Base-by-base conservation (phyloP, 2,797 vertebrate species). In the Darevskia mixta region DNA sequence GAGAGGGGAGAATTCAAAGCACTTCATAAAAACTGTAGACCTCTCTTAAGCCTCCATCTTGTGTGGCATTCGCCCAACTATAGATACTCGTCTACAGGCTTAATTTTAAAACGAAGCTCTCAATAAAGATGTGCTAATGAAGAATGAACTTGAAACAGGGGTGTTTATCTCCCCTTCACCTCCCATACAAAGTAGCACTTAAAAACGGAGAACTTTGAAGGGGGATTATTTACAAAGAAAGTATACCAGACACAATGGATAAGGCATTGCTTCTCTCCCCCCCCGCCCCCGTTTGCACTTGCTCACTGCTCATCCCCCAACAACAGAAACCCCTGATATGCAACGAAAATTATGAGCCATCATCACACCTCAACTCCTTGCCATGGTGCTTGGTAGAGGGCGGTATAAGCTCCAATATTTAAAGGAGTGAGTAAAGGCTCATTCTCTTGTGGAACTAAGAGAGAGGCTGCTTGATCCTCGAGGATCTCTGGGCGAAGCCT, bases 391-490 rank as follows among this genome's bases (percentile, higher is more conserved):
- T 87, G 85, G 84, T 3, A 91, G 0, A 43, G 18, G 85, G 75
- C 67, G 93, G 89, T 94, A 92, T 25, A 76, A 85, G 4, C 3
- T 82, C 41, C 87, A 79, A 84, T 82, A 92, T 86, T 95, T 91
- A 87, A 75, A 88, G 90, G 86, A 92, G 90, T 35, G 89, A n/a
- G 92, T 87, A 80, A 93, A 95, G 92, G 92, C 8, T 82, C 88
- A 91, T 55, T 38, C 90, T 90, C 82, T 86, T 72, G 13, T 92
- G 95, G 93, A 92, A 81, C 90, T 67, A 92, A 94, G 87, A 94
- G 91, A 43, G 93, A 95, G 95, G 90, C 43, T 72, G 85, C 86
- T 95, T 95, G 95, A 93, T 93, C 76, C 72, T 87, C n/a, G 79
- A 86, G 83, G 92, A 85, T 71, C 85, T 82, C 75, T 92, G 90